phyloP scores from a whole-genome alignment of 2,888 invertebrate species.

The Homarus gammarus region DNA sequence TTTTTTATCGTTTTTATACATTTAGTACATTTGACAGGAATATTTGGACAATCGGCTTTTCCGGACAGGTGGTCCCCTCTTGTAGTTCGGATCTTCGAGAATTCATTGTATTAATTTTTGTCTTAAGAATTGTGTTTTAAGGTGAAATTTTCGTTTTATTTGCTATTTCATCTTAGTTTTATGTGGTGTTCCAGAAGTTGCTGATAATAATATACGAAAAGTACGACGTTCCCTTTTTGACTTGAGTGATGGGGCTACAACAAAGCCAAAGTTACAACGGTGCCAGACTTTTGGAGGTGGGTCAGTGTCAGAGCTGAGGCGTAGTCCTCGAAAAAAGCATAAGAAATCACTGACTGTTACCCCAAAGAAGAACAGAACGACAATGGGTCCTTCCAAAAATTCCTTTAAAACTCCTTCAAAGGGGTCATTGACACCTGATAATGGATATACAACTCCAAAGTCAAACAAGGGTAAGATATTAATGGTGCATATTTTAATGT shows the following conservation, averaged over 20 bases:
- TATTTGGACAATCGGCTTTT: no score
- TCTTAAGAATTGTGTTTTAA: no score
- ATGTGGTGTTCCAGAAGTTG: conserved; percentile 21
- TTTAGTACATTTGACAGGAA: no score
- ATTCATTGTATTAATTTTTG: no score
- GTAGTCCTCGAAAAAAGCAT: conserved; percentile 35
- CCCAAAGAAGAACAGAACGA: conserved; percentile 31
- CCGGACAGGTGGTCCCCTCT: no score
- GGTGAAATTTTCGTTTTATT: neutral
- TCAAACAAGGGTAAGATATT: conserved; percentile 47
- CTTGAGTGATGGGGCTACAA: neutral
- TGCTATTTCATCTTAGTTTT: neutral
- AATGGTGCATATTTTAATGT: neutral
- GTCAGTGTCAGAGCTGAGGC: conserved; percentile 15
- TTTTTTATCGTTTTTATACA: no score
- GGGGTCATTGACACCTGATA: neutral
- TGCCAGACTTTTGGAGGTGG: conserved; percentile 40
- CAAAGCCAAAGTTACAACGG: conserved; percentile 41
- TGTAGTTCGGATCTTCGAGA: no score
- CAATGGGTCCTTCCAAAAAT: neutral
- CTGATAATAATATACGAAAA: conserved; percentile 34
- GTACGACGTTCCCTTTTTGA: conserved; percentile 67
- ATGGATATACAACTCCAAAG: conserved; percentile 31
- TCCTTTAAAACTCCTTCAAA: conserved; percentile 42
- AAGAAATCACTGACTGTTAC: neutral